Base-by-base conservation (phyloP, 2,797 vertebrate genomes). In the Bradypus variegatus region DNA sequence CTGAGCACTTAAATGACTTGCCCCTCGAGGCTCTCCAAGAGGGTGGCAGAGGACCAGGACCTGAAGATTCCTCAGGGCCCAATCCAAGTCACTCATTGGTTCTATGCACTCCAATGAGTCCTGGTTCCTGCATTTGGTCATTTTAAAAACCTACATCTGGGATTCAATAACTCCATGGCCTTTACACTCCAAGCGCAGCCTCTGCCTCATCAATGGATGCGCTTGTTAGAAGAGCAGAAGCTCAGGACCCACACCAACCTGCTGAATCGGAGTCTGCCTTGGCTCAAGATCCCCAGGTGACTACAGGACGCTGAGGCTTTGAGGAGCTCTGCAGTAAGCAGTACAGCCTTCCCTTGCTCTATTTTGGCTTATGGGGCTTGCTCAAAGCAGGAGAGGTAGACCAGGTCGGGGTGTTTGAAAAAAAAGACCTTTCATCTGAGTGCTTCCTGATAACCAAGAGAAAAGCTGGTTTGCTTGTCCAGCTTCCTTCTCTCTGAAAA, bases 211-310 rank as follows among this genome's bases (percentile, higher is more conserved):
- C 18, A 7, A 67, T 4, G 15, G 75, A 36, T n/a, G n/a, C 25
- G 15, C 25, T 55, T 2, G 0, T 58, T 15, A 86, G 70, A 31
- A 69, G 60, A n/a, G 36, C 13, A 5, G 70, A 38, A 12, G 45
- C 70, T 76, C 48, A 21, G 5, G 5, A 10, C 16, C 27, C 41
- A 81, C 19, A 6, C n/a, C n/a, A 73, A 65, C 38, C 15, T 19
- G 5, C 1, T 0, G n/a, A 67, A 15, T 12, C 25, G 6, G 21
- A 7, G 3, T 31, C 0, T 0, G 5, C 31, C n/a, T 62, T 67
- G 67, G 9, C 1, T 23, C 75, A 58, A 78, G 73, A 23, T 16
- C 73, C 11, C 11, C 8, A 3, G 23, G 65, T 25, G 23, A 15
- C 38, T 0, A 1, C 1, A 36, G 31, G 14, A 53, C 1, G 50